Conservation (phyloP, 92 coral and sea anemone species). For the Chrysogorgia sp. region DNA sequence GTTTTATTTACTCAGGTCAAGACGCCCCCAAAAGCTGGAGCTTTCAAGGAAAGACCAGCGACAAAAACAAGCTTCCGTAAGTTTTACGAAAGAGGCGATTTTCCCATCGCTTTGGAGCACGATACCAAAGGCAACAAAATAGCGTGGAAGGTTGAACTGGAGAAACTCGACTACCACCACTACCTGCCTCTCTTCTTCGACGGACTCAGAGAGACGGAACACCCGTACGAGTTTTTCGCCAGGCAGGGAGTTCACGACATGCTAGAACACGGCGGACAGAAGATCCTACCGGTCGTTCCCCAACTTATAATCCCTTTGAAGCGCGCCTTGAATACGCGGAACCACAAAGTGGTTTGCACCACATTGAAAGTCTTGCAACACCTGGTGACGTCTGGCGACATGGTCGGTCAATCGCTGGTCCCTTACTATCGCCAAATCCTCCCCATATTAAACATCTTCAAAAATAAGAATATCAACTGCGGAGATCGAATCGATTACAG, state of each 20-base stretch:
- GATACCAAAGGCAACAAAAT: constrained; percentile 99
- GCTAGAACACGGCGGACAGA: constrained; percentile 98
- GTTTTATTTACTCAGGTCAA: constrained; percentile 62
- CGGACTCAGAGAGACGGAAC: constrained; percentile 91
- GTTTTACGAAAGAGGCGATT: constrained; percentile 97
- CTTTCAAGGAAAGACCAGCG: constrained; percentile 84
- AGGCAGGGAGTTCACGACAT: constrained; percentile 99
- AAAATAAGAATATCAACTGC: constrained; percentile 88
- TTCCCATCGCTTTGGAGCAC: constrained; percentile 98
- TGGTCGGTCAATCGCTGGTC: constrained; percentile 95
- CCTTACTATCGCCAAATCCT: constrained; percentile 98
- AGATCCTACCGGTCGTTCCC: constrained; percentile 91
- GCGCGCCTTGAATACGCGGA: constrained; percentile 87
- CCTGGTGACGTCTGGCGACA: constrained; percentile 80
- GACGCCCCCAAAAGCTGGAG: constrained; percentile 86
- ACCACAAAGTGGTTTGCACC: constrained; percentile 83
- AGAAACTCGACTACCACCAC: constrained; percentile 97
- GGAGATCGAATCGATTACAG: constrained; percentile 99
- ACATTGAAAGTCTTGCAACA: constrained; percentile 89
- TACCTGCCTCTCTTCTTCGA: constrained; percentile 96
- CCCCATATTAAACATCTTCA: constrained; percentile 92
- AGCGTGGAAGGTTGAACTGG: constrained; percentile 99
- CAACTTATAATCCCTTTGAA: constrained; percentile 95
- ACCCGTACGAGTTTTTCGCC: constrained; percentile 96
- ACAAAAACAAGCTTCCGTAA: constrained; percentile 84